Evolutionary conservation across 2,888 invertebrate genomes (phyloP).

Genomic region (Tetragonula carbonaria): DNA sequence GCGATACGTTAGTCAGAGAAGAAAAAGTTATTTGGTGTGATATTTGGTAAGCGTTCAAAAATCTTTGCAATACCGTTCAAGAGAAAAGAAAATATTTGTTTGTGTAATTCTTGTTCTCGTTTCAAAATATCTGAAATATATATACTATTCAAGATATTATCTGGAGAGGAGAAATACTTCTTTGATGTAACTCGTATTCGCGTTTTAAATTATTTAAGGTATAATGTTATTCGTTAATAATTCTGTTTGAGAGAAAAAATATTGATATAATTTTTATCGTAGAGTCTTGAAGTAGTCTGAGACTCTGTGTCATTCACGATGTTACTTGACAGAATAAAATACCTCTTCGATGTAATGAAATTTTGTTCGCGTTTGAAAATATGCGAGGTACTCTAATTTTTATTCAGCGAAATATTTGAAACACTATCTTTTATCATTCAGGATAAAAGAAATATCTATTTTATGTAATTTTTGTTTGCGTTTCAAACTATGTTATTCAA

Average conservation of each 20-base stretch:
- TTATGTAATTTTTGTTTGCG: too few relatives aligned
- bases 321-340: background rate
- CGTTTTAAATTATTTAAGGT: background rate
- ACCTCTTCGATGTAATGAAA: background rate
- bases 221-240: too few relatives aligned
- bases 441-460: too few relatives aligned
- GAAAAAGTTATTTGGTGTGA: background rate
- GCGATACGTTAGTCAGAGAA: background rate
- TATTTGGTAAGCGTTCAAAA: too few relatives aligned
- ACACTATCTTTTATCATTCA: too few relatives aligned
- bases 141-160: background rate
- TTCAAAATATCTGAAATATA: too few relatives aligned
- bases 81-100: background rate
- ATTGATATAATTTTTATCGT: too few relatives aligned
- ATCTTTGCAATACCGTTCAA: background rate
- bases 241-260: too few relatives aligned
- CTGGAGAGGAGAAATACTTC: too few relatives aligned
- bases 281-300: too few relatives aligned
- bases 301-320: too few relatives aligned
- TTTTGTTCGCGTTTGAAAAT: background rate
- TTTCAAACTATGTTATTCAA: too few relatives aligned
- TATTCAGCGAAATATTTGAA: background rate
- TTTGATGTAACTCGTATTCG: background rate
- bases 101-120: background rate
- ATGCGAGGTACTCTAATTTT: background rate